Percentiles rank a stretch among this genome's conserved stretches.
Conservation (phyloP, 2,888 invertebrate species). For the Metalampra italica region DNA sequence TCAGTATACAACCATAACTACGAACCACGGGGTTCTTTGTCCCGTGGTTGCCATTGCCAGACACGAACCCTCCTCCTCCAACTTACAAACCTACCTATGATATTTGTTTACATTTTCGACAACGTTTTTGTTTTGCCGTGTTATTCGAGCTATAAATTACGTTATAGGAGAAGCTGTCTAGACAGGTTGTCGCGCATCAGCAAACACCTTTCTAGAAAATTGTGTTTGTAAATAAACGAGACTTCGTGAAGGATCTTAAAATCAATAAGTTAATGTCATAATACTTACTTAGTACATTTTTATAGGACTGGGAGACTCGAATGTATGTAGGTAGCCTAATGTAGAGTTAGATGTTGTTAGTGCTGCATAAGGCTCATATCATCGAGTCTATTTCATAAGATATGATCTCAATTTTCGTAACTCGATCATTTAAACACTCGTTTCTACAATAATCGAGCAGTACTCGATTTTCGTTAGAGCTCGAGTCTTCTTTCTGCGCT, state of each 20-base stretch:
- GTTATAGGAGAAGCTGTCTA: not conserved
- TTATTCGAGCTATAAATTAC: not conserved
- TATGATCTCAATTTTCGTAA: no score
- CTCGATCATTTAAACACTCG: no score
- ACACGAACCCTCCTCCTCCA: slow-evolving; percentile 62
- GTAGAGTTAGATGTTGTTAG: no score
- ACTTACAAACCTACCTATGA: slow-evolving; percentile 37
- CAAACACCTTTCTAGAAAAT: not conserved
- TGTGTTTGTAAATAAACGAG: not conserved
- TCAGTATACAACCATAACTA: slow-evolving; percentile 52
- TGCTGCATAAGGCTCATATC: no score
- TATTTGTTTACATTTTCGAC: slow-evolving; percentile 7
- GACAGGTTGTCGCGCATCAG: not conserved
- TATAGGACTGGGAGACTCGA: no score
- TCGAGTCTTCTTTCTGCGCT: no score
- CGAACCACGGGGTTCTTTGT: slow-evolving; percentile 63
- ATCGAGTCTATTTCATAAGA: no score
- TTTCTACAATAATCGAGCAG: no score
- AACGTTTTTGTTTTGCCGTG: not conserved
- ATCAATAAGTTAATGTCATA: no score
- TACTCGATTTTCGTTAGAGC: no score
- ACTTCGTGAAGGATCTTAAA: no score
- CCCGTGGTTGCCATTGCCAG: slow-evolving; percentile 47
- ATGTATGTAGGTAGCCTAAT: slow-evolving; percentile 15
- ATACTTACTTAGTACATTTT: no score